These are phyloP conservation scores for Meiosimyza platycephala DNA, from an alignment of 2,888 invertebrate species.

Conservation along the genomic window DNA sequence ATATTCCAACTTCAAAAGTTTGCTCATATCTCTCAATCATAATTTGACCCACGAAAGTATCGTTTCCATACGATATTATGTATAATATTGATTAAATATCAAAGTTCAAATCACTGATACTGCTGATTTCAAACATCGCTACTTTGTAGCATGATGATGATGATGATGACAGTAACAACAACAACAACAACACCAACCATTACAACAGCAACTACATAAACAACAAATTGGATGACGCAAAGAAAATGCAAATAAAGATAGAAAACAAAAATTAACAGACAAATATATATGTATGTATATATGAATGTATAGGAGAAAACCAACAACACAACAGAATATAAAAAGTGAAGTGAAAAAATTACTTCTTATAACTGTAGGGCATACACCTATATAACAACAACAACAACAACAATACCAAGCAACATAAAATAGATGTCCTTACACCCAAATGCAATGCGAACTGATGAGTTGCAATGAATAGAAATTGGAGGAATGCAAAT, in stretches of 20 bases:
- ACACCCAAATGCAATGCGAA: conserved; percentile 36
- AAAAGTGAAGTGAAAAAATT: conserved; percentile 16
- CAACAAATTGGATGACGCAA: conserved; percentile 58
- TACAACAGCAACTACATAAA: conserved; percentile 30
- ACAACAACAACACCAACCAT: conserved; percentile 30
- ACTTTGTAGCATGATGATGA: conserved; percentile 22
- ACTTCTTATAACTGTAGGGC: conserved; percentile 40
- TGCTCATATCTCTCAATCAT: too few species aligned
- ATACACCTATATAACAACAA: conserved; percentile 34
- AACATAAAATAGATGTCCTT: conserved; percentile 28
- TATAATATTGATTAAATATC: too few species aligned
- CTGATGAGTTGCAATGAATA: conserved; percentile 52
- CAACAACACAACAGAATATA: conserved; percentile 24
- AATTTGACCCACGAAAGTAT: too few species aligned
- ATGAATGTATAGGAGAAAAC: background rate
- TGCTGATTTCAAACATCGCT: too few species aligned
- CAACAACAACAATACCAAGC: conserved; percentile 7
- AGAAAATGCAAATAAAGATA: conserved; percentile 59
- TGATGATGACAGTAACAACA: conserved; percentile 21
- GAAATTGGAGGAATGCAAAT: conserved; percentile 47
- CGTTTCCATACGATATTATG: too few species aligned
- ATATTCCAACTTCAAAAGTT: too few species aligned
- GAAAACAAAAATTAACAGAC: conserved; percentile 62
- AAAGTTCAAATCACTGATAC: too few species aligned
- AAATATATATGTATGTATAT: conserved; percentile 23